Percentiles rank a stretch among this genome's conserved stretches.
phyloP scores from a whole-genome alignment of 2,113 vertebrate genomes.

The Stigmatopora nigra region DNA sequence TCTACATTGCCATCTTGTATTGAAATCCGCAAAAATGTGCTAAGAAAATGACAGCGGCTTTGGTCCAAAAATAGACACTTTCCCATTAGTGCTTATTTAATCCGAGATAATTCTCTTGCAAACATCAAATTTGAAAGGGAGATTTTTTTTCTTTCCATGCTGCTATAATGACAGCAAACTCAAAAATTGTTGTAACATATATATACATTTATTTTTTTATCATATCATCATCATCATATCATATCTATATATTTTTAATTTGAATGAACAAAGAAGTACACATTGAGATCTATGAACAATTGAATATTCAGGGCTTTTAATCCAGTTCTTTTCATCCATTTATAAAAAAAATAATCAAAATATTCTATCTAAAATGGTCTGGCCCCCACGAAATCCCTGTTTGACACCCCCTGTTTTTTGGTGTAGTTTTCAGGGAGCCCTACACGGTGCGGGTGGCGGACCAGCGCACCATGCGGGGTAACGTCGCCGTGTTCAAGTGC shows the following conservation, averaged over 20 bases:
- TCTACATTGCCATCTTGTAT: background rate
- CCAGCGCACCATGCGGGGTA: slow-evolving; percentile 98
- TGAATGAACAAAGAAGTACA: too few relatives aligned
- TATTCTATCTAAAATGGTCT: too few relatives aligned
- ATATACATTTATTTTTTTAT: too few relatives aligned
- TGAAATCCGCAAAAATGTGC: too few relatives aligned
- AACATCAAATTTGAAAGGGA: background rate
- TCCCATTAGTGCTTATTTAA: slow-evolving; percentile 5
- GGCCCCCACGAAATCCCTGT: too few relatives aligned
- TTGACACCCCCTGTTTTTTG: slow-evolving; percentile 8
- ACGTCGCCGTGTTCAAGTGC: slow-evolving; percentile 99
- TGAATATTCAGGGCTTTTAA: too few relatives aligned
- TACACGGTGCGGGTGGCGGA: slow-evolving; percentile 99
- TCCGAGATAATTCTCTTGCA: background rate
- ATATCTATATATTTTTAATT: too few relatives aligned
- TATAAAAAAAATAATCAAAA: too few relatives aligned
- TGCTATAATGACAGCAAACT: background rate
- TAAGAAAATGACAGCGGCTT: slow-evolving; percentile 13
- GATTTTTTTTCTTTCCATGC: background rate
- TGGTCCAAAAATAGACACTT: slow-evolving; percentile 23
- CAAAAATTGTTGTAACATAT: slow-evolving; percentile 6
- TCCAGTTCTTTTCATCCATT: too few relatives aligned
- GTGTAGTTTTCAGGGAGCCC: slow-evolving; percentile 92
- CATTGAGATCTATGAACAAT: too few relatives aligned
- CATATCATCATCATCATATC: too few relatives aligned